These are phyloP conservation scores for Lanius collurio DNA, from an alignment of 2,113 vertebrate species.

Conservation along the genomic window DNA sequence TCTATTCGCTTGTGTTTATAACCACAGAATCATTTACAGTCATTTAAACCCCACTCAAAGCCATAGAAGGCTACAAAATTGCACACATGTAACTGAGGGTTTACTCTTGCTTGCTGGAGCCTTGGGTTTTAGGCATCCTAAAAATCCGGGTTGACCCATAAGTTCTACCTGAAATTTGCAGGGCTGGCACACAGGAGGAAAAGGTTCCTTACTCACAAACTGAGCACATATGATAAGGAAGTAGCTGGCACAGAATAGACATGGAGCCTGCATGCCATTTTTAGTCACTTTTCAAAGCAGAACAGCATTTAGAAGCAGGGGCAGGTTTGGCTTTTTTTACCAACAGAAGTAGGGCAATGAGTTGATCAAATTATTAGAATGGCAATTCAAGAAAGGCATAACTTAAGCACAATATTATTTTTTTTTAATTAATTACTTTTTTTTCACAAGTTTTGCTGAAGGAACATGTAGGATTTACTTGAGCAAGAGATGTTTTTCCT, in stretches of 20 bases:
- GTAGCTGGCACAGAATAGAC: neutral
- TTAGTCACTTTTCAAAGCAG: constrained; percentile 1
- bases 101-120: neutral
- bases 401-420: neutral
- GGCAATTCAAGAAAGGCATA: neutral
- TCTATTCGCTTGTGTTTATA: neutral
- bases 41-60: neutral
- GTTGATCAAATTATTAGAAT: neutral
- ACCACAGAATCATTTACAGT: neutral
- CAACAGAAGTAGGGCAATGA: neutral
- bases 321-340: neutral
- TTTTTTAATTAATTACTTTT: neutral
- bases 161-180: neutral
- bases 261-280: neutral
- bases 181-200: neutral
- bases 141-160: neutral
- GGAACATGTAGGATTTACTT: neutral
- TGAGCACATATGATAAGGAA: neutral
- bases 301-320: neutral
- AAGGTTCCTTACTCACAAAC: neutral
- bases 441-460: neutral
- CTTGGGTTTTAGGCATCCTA: neutral
- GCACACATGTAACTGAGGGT: neutral
- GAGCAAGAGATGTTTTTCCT: neutral
- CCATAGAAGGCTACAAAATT: neutral